phyloP scores from a whole-genome alignment of 2,888 invertebrate species.

The Himalopsyche tibetana region DNA sequence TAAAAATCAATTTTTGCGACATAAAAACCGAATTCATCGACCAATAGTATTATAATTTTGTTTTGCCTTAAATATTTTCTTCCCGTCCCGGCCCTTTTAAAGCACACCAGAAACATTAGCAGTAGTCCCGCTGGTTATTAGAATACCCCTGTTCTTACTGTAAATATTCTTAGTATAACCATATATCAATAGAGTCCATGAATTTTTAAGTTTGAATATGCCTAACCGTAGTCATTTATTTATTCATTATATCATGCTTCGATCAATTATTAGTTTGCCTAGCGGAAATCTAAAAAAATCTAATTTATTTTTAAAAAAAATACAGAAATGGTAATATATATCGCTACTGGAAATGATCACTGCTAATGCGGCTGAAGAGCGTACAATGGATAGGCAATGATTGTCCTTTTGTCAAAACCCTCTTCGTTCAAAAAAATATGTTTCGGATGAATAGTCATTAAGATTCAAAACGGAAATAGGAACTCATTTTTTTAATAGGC shows the following conservation, averaged over 20 bases:
- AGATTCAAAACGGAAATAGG: background rate
- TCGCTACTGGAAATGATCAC: background rate
- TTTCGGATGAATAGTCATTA: background rate
- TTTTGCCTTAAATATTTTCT: background rate
- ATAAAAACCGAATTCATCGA: too few relatives aligned
- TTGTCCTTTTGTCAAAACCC: slow-evolving; percentile 22
- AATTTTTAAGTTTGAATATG: slow-evolving; percentile 48
- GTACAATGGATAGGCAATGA: slow-evolving; percentile 41
- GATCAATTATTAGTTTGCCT: slow-evolving; percentile 54
- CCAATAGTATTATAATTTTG: background rate
- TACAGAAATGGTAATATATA: slow-evolving; percentile 48
- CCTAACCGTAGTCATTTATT: slow-evolving; percentile 52
- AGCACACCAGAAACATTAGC: slow-evolving; percentile 23
- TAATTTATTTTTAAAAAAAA: slow-evolving; percentile 54
- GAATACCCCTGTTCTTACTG: slow-evolving; percentile 55
- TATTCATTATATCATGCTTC: slow-evolving; percentile 56
- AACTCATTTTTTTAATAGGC: background rate
- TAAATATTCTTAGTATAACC: background rate
- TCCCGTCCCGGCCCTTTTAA: slow-evolving; percentile 20
- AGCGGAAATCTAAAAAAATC: slow-evolving; percentile 61
- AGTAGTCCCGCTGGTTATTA: slow-evolving; percentile 53
- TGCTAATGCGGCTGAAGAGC: slow-evolving; percentile 47
- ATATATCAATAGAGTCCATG: slow-evolving; percentile 54
- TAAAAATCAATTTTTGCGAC: too few relatives aligned
- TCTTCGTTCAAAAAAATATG: background rate